Percentiles rank a stretch among this genome's conserved stretches.
phyloP scores from a whole-genome alignment of 2,888 invertebrate genomes.

The Nycteola revayana region DNA sequence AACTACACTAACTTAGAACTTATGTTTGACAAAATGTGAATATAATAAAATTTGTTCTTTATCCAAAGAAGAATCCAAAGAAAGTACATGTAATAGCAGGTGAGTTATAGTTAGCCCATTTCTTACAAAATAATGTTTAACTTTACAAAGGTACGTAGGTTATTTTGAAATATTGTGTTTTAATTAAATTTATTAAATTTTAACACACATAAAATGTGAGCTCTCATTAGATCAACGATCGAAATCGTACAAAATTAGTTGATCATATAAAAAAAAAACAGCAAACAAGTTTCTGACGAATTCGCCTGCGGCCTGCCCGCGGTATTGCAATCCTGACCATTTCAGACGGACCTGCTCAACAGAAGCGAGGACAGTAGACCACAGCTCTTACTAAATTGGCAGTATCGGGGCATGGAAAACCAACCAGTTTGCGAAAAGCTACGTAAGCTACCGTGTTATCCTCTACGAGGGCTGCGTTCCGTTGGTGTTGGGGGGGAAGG shows the following conservation, averaged over 20 bases:
- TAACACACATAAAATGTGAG: constrained; percentile 12
- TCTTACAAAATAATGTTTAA: too few species aligned
- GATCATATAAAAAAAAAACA: constrained; percentile 32
- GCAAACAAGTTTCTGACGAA: constrained; percentile 32
- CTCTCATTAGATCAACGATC: constrained; percentile 10
- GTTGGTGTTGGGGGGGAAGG: constrained; percentile 16
- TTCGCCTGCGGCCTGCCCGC: constrained; percentile 35
- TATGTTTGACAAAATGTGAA: too few species aligned
- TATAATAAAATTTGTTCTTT: too few species aligned
- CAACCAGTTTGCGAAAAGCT: not conserved
- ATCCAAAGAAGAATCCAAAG: too few species aligned
- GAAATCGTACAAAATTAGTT: constrained; percentile 24
- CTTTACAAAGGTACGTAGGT: too few species aligned
- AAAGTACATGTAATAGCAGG: too few species aligned
- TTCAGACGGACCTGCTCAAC: constrained; percentile 24
- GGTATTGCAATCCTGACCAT: constrained; percentile 31
- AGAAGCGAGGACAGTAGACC: constrained; percentile 3
- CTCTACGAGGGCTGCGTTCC: constrained; percentile 31
- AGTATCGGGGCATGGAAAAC: too few species aligned
- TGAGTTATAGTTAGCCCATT: too few species aligned
- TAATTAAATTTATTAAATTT: too few species aligned
- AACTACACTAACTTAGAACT: too few species aligned
- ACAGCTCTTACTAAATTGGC: constrained; percentile 40
- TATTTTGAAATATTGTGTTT: too few species aligned
- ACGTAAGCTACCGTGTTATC: too few species aligned